Percentiles rank a stretch among this genome's conserved stretches.
Conservation (phyloP, 37 sponge, comb jelly and placozoan genomes). For the Agelas oroides region DNA sequence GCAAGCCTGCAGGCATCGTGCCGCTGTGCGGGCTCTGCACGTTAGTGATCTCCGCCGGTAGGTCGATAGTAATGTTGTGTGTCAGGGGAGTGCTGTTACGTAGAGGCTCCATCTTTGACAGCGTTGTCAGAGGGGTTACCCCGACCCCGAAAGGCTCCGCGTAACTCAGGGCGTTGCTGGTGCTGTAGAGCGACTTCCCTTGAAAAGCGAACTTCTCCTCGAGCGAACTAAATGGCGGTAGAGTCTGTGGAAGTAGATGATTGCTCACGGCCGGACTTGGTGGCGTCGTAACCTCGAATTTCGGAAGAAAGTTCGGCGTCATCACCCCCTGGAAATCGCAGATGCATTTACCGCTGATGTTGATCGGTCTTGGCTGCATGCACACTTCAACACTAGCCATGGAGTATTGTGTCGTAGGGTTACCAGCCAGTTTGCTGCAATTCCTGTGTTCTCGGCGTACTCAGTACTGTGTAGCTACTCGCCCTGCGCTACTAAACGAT, state of each 20-base stretch:
- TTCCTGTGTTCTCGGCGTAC: too few species aligned
- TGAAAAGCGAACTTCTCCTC: background rate
- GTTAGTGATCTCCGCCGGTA: background rate
- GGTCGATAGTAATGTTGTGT: constrained; percentile 10
- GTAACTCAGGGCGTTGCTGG: background rate
- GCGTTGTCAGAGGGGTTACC: background rate
- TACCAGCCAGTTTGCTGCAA: constrained; percentile 34
- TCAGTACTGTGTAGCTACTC: too few species aligned
- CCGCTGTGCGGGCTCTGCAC: constrained; percentile 43
- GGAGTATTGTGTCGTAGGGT: background rate
- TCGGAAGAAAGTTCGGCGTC: constrained; percentile 22
- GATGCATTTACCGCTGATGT: constrained; percentile 40
- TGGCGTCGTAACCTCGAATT: constrained; percentile 4
- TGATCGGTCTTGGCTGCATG: constrained; percentile 26
- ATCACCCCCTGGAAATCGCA: constrained; percentile 48
- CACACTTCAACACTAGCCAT: constrained; percentile 59
- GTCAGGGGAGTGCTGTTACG: constrained; percentile 30
- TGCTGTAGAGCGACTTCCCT: background rate
- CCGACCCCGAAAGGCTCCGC: too few species aligned
- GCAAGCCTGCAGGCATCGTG: constrained; percentile 19
- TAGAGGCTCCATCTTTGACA: background rate
- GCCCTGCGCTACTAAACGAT: too few species aligned
- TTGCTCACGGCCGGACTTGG: background rate
- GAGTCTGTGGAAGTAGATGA: background rate
- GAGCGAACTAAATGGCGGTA: background rate